Evolutionary conservation across 1,140 invertebrate genomes (phyloP).

Genomic region (Halesus radiatus): DNA sequence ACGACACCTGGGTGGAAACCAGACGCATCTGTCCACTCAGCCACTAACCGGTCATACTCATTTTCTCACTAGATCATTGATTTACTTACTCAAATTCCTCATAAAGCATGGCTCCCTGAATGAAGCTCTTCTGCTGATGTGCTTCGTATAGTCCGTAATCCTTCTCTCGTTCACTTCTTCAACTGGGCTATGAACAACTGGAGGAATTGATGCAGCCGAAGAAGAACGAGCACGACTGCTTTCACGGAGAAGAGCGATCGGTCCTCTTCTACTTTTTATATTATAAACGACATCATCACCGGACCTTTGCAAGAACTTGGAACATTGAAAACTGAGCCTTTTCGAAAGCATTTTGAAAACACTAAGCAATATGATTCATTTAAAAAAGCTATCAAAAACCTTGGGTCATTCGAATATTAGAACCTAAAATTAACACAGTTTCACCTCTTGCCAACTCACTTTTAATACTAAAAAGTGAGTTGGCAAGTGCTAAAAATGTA

Average conservation of each 20-base stretch:
- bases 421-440: not conserved
- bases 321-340: not conserved
- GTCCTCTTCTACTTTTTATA: not conserved
- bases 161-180: not conserved
- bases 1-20: too few species aligned
- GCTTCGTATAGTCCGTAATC: not conserved
- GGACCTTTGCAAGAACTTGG: not conserved
- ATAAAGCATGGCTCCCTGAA: not conserved
- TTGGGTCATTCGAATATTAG: not conserved
- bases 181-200: not conserved
- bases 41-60: too few species aligned
- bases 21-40: too few species aligned
- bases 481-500: not conserved
- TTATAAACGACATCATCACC: not conserved
- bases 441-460: not conserved
- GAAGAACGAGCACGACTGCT: not conserved
- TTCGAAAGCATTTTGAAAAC: not conserved
- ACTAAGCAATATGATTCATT: not conserved
- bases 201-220: not conserved
- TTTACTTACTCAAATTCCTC: conserved; percentile 10
- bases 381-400: not conserved
- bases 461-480: not conserved
- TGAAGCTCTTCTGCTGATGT: not conserved
- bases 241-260: not conserved
- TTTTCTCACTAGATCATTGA: too few species aligned